phyloP scores from a whole-genome alignment of 2,113 vertebrate genomes.

The Macrotus californicus region DNA sequence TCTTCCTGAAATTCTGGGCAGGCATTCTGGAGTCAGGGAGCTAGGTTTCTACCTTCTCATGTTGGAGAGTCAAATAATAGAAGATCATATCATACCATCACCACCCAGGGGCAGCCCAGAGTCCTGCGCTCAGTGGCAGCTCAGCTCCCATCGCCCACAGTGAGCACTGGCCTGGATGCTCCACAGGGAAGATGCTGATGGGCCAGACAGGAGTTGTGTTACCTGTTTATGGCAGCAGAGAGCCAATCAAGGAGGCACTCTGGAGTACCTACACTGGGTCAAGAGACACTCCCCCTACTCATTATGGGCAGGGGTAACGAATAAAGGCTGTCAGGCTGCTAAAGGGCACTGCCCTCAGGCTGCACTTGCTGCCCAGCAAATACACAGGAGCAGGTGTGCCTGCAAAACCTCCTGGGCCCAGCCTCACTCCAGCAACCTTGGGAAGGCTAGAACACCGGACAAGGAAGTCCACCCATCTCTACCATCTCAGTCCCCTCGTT shows the following conservation, averaged over 20 bases:
- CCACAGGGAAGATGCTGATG: neutral
- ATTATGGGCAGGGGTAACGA: accelerated
- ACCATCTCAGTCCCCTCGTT: neutral
- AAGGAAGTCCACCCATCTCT: neutral
- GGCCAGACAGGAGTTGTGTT: neutral
- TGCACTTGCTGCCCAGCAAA: neutral
- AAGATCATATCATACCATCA: accelerated
- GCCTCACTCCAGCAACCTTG: neutral
- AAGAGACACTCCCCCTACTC: neutral
- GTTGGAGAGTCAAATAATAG: neutral
- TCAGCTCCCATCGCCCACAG: neutral
- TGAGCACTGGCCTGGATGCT: neutral
- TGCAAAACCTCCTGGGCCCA: neutral
- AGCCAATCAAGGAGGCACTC: neutral
- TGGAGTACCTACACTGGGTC: neutral
- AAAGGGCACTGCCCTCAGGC: neutral
- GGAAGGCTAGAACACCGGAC: neutral
- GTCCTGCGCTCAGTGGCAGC: neutral
- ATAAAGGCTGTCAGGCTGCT: too few species aligned
- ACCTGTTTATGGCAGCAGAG: neutral
- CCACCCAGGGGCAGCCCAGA: neutral
- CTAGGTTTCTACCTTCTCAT: neutral
- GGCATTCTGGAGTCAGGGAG: neutral
- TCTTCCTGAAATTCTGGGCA: neutral
- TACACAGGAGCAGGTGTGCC: neutral